Evolutionary conservation across 2,113 vertebrate species (phyloP), one percentile per base, ranked within the genome.

Genomic region (Eolophus roseicapilla): DNA sequence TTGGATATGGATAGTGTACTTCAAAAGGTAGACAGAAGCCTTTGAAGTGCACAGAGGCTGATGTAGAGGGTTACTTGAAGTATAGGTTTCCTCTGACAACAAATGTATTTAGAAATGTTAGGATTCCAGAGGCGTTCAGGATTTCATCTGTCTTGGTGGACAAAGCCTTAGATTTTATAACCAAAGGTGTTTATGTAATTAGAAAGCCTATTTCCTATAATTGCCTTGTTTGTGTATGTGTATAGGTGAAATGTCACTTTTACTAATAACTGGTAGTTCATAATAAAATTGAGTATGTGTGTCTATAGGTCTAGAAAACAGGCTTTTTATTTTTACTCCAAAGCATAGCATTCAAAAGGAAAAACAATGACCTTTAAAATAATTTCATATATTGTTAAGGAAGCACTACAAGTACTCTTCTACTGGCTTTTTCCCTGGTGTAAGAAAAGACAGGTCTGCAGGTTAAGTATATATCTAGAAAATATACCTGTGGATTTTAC

Each of bases 1-100:
- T 1, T 92, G 95, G 60, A 37, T 96, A 43, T 80, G 86, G 90
- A 90, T 65, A 94, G 80, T 65, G 86, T 75, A 91, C 84, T 96
- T 97, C 94, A 96, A 95, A 97, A 91, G 71, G 79, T 88, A 80
- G 95, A 60, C 41, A 86, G 80, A 94, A 95, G 86, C 60, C 88
- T 95, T 93, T 96, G 96, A 97, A 96, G 82, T 91, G 31, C 77
- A 37, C 23, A 18, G 24, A 71, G 60, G 28, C 77, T 86, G 62
- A 75, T 37, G 46, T 47, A 55, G 33, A 81, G 44, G 47, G 53
- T 65, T 70, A 82, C 60, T 80, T 12, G 17, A 79, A 86, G 77
- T 28, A 4, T 3, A 49, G 75, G 29, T 63, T 94, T 95, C 59
- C 52, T 69, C 70, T 60, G 41, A 73, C 33, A 75, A 53, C 31